Evolutionary conservation across 2,113 vertebrate genomes (phyloP), one percentile per base, ranked within the genome.

Genomic region (Eleginops maclovinus): DNA sequence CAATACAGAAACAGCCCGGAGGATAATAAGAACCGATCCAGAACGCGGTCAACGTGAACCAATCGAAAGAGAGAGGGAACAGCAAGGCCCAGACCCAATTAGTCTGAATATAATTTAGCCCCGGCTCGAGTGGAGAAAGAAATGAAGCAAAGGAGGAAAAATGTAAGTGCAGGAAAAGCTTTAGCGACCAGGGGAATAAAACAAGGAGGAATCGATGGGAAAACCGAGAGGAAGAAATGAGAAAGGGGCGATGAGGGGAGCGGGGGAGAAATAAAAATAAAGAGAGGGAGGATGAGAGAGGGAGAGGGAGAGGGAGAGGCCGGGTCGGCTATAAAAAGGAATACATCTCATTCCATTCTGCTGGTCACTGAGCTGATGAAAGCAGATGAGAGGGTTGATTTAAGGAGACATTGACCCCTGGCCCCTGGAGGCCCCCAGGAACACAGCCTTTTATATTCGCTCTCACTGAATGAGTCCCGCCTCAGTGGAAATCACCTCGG

Each of bases 301-400:
- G 50, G 43, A 43, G 4, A 28, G 26, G n/a, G 14, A 15, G 36
- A 24, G 22, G 50, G 43, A 43, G 4, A 28, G 26, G n/a, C n/a
- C n/a, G n/a, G n/a, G n/a, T n/a, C n/a, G 54, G 58, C 41, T 58
- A 7, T 58, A 51, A 36, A 51, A 36, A 72, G 75, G 63, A 87
- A 73, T 76, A 86, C 68, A 86, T 82, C 68, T 85, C 64, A 67
- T 81, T 83, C 79, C 28, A 61, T 47, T 65, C 22, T 31, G 64
- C 13, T 81, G 74, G 79, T 76, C 85, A 53, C 28, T 47, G 50
- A 69, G 66, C 84, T 65, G 85, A 87, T 71, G 68, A 55, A 72
- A 73, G 15, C 11, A 66, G 84, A 86, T 75, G 78, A 79, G 64
- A 64, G 64, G 47, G 31, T 56, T 84, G 83, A 81, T 87, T 84